Evolutionary conservation across 2,113 vertebrate genomes (phyloP).

Genomic region (Zosterops borbonicus): DNA sequence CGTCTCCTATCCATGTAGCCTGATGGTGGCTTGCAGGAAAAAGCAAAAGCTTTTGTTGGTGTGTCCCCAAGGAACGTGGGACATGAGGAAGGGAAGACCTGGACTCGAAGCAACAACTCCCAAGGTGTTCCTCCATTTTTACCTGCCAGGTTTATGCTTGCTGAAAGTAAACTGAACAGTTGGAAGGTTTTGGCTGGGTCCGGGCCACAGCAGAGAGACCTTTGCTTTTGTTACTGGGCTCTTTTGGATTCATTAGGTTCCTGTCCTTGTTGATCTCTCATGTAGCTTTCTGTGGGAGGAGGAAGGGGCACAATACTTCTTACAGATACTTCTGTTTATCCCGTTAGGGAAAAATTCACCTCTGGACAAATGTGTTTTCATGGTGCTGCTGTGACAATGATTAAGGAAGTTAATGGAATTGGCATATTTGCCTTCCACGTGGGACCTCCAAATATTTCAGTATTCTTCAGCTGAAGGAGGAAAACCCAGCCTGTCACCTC

Average conservation of each 20-base stretch:
- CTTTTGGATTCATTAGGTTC: not conserved
- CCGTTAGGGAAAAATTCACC: not conserved
- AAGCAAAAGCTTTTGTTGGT: not conserved
- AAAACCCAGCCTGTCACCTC: not conserved
- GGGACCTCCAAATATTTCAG: not conserved
- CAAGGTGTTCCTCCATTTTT: not conserved
- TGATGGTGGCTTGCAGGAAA: not conserved
- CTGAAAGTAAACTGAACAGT: not conserved
- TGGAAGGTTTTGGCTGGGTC: not conserved
- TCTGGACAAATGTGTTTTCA: conserved; percentile 10
- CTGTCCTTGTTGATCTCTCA: not conserved
- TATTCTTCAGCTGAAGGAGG: not conserved
- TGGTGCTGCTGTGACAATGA: not conserved
- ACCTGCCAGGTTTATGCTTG: not conserved
- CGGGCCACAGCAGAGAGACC: not conserved
- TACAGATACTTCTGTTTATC: conserved; percentile 13
- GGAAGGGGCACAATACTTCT: not conserved
- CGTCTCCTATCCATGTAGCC: not conserved
- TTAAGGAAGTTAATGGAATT: conserved; percentile 3
- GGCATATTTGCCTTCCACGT: not conserved
- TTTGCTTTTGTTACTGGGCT: not conserved
- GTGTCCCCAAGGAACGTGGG: not conserved
- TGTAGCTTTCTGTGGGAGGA: not conserved
- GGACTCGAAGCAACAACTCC: not conserved
- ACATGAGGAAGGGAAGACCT: not conserved